Base-by-base conservation (phyloP, 2,888 invertebrate genomes). In the Polydrusus cervinus region DNA sequence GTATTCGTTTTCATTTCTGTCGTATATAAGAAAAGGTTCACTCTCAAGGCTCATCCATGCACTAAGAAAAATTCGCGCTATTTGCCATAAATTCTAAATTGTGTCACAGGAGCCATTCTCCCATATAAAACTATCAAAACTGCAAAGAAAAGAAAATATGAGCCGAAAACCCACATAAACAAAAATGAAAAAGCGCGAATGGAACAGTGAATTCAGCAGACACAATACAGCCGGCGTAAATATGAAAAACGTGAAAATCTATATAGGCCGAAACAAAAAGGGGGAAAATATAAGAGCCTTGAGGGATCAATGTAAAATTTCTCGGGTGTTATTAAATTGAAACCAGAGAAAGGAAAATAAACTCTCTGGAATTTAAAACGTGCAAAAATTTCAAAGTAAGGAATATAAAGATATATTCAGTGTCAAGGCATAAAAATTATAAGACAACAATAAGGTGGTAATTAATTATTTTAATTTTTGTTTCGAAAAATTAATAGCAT, bases 281-380 rank as follows among this genome's bases (percentile, higher is more conserved):
- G 45, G 49, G 30, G 18, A 68, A 68, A 55, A 66, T 57, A 60
- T 57, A 71, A 60, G 47, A 49, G 73, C 73, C 73, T 67, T 67
- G 67, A 57, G 71, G 75, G 71, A 75, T 75, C 75, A 71, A 75
- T 75, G 71, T 66, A 70, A 66, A 75, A 61, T 75, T 70, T 71
- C 61, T 57, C 70, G 49, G 60, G 66, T 70, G 71, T 66, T 75
- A 71, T 71, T 75, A 75, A 75, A 75, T 75, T 75, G 75, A 65
- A 70, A 75, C 71, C 70, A 70, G 67, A 71, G 71, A 66, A 75
- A 70, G 51, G 66, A 61, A 75, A 75, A 71, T 71, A 66, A 71
- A 71, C 61, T 57, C 38, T 51, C 65, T 51, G 66, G 67, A 75
- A 75, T 75, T 75, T 75, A 75, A 71, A 71, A 67, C 71, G 70